Evolutionary conservation across 2,888 invertebrate genomes (phyloP), one percentile per base, ranked within the genome.

Genomic region (Polylopha cassiicola): DNA sequence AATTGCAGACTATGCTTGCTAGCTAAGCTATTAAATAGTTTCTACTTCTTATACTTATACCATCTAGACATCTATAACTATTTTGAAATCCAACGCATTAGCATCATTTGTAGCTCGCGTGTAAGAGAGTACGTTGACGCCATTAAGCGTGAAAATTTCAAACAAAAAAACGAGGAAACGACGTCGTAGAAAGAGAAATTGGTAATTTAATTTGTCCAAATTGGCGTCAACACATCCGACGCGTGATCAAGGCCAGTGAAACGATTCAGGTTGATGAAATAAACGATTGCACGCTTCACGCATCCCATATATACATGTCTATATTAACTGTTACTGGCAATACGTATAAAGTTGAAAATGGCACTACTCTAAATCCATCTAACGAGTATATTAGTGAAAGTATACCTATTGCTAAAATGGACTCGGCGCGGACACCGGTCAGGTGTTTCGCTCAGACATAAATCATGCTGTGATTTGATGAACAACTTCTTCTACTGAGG

Each of bases 181-280:
- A 36, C 30, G 38, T 43, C 33, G 30, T 43, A 50, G 47, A 52
- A 50, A 54, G 42, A 49, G 46, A 50, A 54, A 57, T 49, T 48
- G 34, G 28, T 53, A 52, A 58, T 53, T 57, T 33, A 49, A 45
- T 49, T 57, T 56, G 46, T 54, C 37, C 48, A 52, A 49, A 43
- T 43, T 39, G 32, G 46, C 49, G 32, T 50, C 54, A 48, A 53
- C 41, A 53, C 46, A 48, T 43, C 41, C 41, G 41, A 42, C 36
- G 46, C 50, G 44, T 55, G 51, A 62, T 61, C 33, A 50, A 51
- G 64, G 62, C 41, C 56, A 53, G 54, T 47, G 56, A 53, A 62
- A 62, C 51, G 51, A 53, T 46, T 53, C 42, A 43, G 37, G 51
- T 33, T 48, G 43, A 50, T 53, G 42, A 51, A 51, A 52, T 51